These are phyloP conservation scores for Leucosticte australis DNA, from an alignment of 2,113 vertebrate genomes.

Conservation along the genomic window DNA sequence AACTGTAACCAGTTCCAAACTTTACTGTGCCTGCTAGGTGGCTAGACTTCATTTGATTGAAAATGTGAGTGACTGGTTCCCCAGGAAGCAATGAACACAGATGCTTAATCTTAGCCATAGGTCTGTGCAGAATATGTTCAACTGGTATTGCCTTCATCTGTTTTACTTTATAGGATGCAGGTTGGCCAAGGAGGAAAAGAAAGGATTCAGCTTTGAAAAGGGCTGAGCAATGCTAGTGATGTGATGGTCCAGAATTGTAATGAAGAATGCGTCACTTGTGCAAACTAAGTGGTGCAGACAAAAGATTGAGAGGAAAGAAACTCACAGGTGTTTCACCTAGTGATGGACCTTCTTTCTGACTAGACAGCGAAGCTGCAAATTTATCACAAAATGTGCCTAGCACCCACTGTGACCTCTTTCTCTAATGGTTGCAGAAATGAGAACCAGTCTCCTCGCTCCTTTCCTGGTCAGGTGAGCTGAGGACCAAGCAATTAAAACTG, in stretches of 20 bases:
- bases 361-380: background rate
- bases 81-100: background rate
- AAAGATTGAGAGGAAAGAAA: background rate
- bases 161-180: background rate
- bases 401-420: background rate
- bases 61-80: background rate
- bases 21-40: background rate
- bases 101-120: background rate
- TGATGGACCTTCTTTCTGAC: background rate
- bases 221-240: background rate
- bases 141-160: background rate
- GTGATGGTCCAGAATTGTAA: background rate
- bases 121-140: background rate
- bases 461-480: background rate
- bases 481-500: background rate
- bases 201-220: background rate
- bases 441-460: background rate
- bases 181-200: background rate
- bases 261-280: background rate
- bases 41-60: background rate
- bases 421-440: background rate
- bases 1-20: background rate
- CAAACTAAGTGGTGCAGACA: background rate
- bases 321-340: background rate
- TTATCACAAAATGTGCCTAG: background rate